These are phyloP conservation scores for Dryocosmus kuriphilus DNA, from an alignment of 2,888 invertebrate species.

Conservation along the genomic window DNA sequence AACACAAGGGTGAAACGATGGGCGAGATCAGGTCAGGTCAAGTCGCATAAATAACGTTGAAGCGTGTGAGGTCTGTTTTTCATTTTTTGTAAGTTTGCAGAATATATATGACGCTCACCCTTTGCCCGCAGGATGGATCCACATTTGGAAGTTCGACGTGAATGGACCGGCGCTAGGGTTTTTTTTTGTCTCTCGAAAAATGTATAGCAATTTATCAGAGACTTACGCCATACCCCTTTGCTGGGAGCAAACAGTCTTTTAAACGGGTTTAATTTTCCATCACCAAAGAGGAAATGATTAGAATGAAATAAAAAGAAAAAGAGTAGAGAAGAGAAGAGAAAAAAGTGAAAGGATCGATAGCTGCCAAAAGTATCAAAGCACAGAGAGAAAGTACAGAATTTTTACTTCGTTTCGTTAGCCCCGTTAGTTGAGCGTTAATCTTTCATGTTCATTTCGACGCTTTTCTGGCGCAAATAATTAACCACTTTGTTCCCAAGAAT, in stretches of 20 bases:
- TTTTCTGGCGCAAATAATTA: constrained; percentile 13
- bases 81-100: constrained; percentile 12
- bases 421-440: background rate
- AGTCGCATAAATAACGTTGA: constrained; percentile 32
- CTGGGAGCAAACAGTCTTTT: constrained; percentile 22
- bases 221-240: constrained; percentile 43
- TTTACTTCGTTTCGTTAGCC: background rate
- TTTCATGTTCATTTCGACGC: constrained; percentile 11
- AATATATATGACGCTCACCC: constrained; percentile 39
- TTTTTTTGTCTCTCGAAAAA: constrained; percentile 64
- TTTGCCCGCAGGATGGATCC: constrained; percentile 35
- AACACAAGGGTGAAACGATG: constrained; percentile 14
- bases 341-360: background rate
- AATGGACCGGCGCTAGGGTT: constrained; percentile 70
- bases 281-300: constrained; percentile 8
- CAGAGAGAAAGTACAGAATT: background rate
- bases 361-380: background rate
- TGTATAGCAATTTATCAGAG: constrained; percentile 69
- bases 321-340: background rate
- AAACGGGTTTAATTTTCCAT: constrained; percentile 36
- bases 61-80: constrained; percentile 25
- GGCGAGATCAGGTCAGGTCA: constrained; percentile 35
- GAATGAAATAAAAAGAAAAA: background rate
- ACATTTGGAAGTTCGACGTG: constrained; percentile 54
- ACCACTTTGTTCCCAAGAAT: constrained; percentile 1